A percentile compares a stretch with the other conserved stretches of the same genome.
These are phyloP conservation scores for Thera britannica DNA, from an alignment of 2,888 invertebrate genomes.

Conservation along the genomic window DNA sequence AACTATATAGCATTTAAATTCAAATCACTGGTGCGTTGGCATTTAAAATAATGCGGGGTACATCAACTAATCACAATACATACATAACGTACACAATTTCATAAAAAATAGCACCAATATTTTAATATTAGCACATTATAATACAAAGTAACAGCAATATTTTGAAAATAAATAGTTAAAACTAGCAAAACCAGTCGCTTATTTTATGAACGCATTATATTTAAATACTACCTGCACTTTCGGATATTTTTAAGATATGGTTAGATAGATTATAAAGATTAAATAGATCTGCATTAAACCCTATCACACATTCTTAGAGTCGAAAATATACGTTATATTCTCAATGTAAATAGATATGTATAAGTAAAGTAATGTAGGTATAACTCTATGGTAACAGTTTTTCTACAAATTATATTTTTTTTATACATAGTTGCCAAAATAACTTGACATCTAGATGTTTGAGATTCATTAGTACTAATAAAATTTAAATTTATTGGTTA, in stretches of 20 bases:
- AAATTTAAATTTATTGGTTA: too few species aligned
- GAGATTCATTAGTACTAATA: conserved; percentile 29
- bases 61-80: conserved; percentile 54
- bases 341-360: conserved; percentile 76
- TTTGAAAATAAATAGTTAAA: conserved; percentile 52
- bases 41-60: conserved; percentile 45
- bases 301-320: conserved; percentile 68
- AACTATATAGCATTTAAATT: conserved; percentile 48
- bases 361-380: conserved; percentile 59
- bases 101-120: conserved; percentile 81
- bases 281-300: conserved; percentile 57
- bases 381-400: conserved; percentile 78
- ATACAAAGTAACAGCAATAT: conserved; percentile 59
- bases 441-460: conserved; percentile 20
- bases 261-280: conserved; percentile 59
- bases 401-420: conserved; percentile 56
- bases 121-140: conserved; percentile 73
- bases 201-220: conserved; percentile 11
- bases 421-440: conserved; percentile 24
- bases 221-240: conserved; percentile 40
- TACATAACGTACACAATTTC: conserved; percentile 62
- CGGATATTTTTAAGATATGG: conserved; percentile 60
- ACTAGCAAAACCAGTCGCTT: conserved; percentile 64
- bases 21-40: conserved; percentile 74
- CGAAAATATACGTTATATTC: conserved; percentile 71